phyloP scores from a whole-genome alignment of 1,140 invertebrate genomes.

The Nylanderia fulva region DNA sequence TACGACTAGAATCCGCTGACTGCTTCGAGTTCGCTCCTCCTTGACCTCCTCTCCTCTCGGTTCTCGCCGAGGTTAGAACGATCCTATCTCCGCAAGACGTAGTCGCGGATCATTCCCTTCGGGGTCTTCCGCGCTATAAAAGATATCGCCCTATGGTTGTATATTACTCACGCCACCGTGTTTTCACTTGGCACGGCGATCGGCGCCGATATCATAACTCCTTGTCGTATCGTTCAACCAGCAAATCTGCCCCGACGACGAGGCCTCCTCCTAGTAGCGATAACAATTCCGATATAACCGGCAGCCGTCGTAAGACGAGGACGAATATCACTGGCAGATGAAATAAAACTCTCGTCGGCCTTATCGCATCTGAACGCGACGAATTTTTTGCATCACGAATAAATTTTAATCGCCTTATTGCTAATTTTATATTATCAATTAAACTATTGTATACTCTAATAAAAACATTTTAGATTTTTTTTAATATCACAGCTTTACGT shows the following conservation, averaged over 20 bases:
- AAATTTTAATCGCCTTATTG: background rate
- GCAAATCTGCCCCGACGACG: constrained; percentile 79
- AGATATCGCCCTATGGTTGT: constrained; percentile 84
- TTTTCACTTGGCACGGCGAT: constrained; percentile 85
- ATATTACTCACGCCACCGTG: constrained; percentile 86
- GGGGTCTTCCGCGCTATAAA: constrained; percentile 81
- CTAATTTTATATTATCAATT: background rate
- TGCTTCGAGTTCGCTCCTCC: constrained; percentile 80
- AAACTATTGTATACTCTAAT: background rate
- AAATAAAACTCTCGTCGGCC: constrained; percentile 52
- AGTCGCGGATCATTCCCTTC: constrained; percentile 83
- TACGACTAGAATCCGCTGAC: constrained; percentile 79
- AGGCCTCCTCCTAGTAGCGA: constrained; percentile 75
- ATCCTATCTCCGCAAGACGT: constrained; percentile 80
- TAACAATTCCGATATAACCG: constrained; percentile 81
- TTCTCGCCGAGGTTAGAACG: constrained; percentile 77
- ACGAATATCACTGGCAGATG: constrained; percentile 66
- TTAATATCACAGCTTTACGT: no score
- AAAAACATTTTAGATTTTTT: background rate
- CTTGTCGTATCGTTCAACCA: constrained; percentile 83
- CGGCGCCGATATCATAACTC: constrained; percentile 86
- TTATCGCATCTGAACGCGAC: constrained; percentile 48
- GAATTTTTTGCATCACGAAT: constrained; percentile 15
- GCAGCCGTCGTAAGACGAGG: constrained; percentile 66
- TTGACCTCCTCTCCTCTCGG: constrained; percentile 78